Conservation (phyloP, 2,888 invertebrate species). For the Acronicta aceris region DNA sequence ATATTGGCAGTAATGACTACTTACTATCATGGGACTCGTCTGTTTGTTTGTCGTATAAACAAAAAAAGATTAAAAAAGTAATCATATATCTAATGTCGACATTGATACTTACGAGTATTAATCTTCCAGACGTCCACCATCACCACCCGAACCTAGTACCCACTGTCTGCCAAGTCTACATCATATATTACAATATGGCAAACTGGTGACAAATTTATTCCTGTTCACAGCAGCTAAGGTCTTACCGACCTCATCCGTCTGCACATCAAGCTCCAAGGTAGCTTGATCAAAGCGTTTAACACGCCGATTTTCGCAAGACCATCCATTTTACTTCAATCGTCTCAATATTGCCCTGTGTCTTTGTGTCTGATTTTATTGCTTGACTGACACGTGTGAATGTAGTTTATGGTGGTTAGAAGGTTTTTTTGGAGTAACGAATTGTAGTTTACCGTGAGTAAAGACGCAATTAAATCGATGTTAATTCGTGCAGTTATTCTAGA, state of each 20-base stretch:
- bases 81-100: too few species aligned
- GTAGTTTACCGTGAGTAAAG: neutral
- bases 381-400: slow-evolving; percentile 20
- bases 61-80: too few species aligned
- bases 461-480: neutral
- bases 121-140: too few species aligned
- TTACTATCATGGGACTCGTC: too few species aligned
- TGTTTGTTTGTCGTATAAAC: too few species aligned
- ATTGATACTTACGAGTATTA: too few species aligned
- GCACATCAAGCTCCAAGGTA: slow-evolving; percentile 32
- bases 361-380: slow-evolving; percentile 41
- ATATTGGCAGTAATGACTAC: too few species aligned
- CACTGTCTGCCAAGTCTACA: neutral
- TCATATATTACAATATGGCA: slow-evolving; percentile 29
- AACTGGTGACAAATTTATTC: slow-evolving; percentile 38
- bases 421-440: slow-evolving; percentile 20
- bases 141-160: neutral
- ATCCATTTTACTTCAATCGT: slow-evolving; percentile 51
- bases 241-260: slow-evolving; percentile 36
- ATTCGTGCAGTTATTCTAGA: too few species aligned
- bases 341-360: slow-evolving; percentile 31
- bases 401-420: neutral
- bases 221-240: slow-evolving; percentile 27
- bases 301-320: slow-evolving; percentile 32
- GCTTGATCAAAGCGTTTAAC: slow-evolving; percentile 43